These are phyloP conservation scores for Chionoecetes opilio DNA, from an alignment of 1,140 invertebrate species.

Conservation along the genomic window DNA sequence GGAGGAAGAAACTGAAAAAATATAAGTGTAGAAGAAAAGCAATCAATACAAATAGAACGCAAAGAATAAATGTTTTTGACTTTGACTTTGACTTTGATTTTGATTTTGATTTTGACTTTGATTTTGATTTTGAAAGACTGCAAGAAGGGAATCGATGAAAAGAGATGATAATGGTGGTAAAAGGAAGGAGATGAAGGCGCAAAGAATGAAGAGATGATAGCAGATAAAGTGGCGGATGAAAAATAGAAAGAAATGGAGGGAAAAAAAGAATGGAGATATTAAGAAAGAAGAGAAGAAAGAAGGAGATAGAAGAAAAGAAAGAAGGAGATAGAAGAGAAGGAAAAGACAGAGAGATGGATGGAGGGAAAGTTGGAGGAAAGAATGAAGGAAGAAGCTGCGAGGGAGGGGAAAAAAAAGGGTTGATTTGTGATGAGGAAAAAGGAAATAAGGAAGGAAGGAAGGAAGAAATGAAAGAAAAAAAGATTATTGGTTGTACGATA, in stretches of 20 bases:
- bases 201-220: too few relatives aligned
- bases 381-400: neutral
- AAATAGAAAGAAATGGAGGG: neutral
- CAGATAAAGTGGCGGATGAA: too few relatives aligned
- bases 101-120: too few relatives aligned
- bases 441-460: neutral
- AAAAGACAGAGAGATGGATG: too few relatives aligned
- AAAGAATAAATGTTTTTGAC: neutral
- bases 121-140: too few relatives aligned
- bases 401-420: neutral
- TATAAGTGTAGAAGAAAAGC: neutral
- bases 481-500: neutral
- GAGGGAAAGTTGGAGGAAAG: too few relatives aligned
- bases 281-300: neutral
- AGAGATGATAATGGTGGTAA: neutral
- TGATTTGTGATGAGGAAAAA: neutral
- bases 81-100: too few relatives aligned
- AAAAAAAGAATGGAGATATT: neutral
- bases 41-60: neutral
- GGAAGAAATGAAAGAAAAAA: neutral
- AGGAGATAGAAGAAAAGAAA: too few relatives aligned
- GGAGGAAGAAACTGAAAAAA: neutral
- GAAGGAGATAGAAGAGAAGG: too few relatives aligned
- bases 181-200: neutral
- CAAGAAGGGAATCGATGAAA: neutral